Evolutionary conservation across 2,113 vertebrate species (phyloP).

Genomic region (Sinocyclocheilus anophthalmus): DNA sequence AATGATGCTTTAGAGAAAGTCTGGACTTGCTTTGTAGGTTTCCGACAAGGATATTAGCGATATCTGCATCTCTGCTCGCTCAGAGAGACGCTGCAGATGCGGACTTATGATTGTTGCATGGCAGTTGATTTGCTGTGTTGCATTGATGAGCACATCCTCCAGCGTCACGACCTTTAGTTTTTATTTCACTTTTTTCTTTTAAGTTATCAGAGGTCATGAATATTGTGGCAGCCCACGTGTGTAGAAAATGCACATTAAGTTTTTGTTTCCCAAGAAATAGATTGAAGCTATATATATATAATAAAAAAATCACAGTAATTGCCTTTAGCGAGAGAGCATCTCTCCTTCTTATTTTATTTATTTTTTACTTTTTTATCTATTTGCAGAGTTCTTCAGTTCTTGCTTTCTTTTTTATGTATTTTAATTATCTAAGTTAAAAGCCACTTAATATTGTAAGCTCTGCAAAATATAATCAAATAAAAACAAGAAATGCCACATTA

Average conservation of each 20-base stretch:
- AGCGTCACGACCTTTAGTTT: conserved; percentile 47
- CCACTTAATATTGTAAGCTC: conserved; percentile 83
- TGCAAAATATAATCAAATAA: conserved; percentile 85
- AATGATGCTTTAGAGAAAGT: conserved; percentile 20
- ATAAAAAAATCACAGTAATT: conserved; percentile 67
- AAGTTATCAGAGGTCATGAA: conserved; percentile 66
- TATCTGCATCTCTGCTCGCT: conserved; percentile 38
- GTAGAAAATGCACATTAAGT: conserved; percentile 76
- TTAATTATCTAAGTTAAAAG: conserved; percentile 85
- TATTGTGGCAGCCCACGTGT: conserved; percentile 65
- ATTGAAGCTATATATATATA: conserved; percentile 62
- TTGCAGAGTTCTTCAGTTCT: conserved; percentile 82
- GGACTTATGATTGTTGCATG: background rate
- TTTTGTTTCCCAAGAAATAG: conserved; percentile 60
- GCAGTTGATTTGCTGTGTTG: conserved; percentile 42
- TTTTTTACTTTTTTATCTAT: conserved; percentile 62
- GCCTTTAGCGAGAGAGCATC: conserved; percentile 70
- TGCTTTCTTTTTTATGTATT: conserved; percentile 82
- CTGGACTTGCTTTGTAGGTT: conserved; percentile 18
- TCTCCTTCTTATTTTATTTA: conserved; percentile 72
- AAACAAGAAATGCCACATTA: conserved; percentile 73
- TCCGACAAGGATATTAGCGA: conserved; percentile 30
- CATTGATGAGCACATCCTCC: conserved; percentile 58
- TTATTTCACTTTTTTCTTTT: conserved; percentile 53
- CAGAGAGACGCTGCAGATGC: background rate